Base-by-base conservation (phyloP, 1,140 invertebrate species). In the Megalopta genalis region DNA sequence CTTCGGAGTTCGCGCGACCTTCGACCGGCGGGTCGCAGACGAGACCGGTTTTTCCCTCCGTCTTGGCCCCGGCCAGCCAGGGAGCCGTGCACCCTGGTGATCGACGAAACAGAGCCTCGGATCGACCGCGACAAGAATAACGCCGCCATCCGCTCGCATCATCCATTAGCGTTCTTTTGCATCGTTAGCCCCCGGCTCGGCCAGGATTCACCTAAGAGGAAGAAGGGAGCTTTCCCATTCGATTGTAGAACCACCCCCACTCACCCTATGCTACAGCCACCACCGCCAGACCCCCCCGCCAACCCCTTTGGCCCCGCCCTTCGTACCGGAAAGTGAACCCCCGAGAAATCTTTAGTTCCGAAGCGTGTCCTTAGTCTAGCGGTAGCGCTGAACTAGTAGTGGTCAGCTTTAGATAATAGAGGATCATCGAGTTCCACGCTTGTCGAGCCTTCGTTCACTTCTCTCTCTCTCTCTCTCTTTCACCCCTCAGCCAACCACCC, bases 391-490 rank as follows among this genome's bases (percentile, higher is more conserved):
- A 80, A 39, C 32, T 70, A 80, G 77, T 80, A 80, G 73, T 32
- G 57, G 37, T 57, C 60, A 52, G 25, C 14, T n/a, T 54, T 84
- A 84, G 82, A 84, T 81, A 63, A 84, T 77, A 77, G 76, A 77
- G 42, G 60, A 69, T 72, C 76, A 77, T 77, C 39, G n/a, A 70
- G 42, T 64, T 27, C 14, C 59, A 63, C 25, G 76, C 76, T 78
- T 39, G 57, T 64, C 69, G 60, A 71, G 60, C 25, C 21, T 57
- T n/a, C 60, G 27, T 60, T 77, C 74, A 12, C 18, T 54, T 21
- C 3, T 54, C 49, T 54, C 16, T 49, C 42, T 9, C 46, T 25
- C 6, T 25, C 21, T 16, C 25, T 32, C 59, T 10, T 3, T n/a
- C n/a, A 16, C 23, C 21, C 37, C n/a, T 8, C 32, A n/a, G n/a